Percentiles rank a stretch among this genome's conserved stretches.
phyloP scores from a whole-genome alignment of 2,888 invertebrate species.

The Phanerotoma sp. region DNA sequence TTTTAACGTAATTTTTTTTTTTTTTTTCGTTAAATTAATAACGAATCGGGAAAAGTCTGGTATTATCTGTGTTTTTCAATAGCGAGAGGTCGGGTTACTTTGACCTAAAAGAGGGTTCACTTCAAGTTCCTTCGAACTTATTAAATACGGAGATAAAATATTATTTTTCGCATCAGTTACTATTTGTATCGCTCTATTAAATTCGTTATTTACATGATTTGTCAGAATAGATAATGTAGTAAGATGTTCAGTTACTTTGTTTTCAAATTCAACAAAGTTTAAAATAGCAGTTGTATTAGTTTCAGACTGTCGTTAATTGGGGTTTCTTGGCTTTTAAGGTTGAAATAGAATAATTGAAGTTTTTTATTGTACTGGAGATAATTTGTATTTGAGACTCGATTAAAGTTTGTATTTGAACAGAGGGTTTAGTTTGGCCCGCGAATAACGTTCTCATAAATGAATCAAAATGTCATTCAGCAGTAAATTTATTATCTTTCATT shows the following conservation, averaged over 20 bases:
- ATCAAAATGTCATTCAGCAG: no score
- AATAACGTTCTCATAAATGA: no score
- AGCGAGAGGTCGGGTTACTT: no score
- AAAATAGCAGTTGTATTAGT: background rate
- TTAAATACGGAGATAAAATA: slow-evolving; percentile 16
- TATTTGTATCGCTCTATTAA: background rate
- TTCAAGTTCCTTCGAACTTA: slow-evolving; percentile 4
- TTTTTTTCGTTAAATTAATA: no score
- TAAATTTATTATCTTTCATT: no score
- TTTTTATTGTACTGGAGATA: slow-evolving; percentile 3
- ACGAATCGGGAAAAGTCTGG: no score
- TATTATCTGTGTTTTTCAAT: no score
- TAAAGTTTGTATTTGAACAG: background rate
- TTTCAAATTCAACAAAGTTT: background rate
- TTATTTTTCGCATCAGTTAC: slow-evolving; percentile 15
- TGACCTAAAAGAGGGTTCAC: no score
- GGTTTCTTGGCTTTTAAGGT: background rate
- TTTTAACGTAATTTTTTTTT: no score
- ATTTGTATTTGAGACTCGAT: slow-evolving; percentile 10
- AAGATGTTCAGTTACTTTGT: background rate
- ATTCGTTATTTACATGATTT: background rate
- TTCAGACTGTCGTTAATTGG: slow-evolving; percentile 2
- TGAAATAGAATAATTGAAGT: slow-evolving; percentile 4
- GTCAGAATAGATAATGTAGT: background rate
- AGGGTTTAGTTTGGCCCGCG: no score